These are phyloP conservation scores for Mechanitis messenoides DNA, from an alignment of 2,888 invertebrate genomes.

Conservation along the genomic window DNA sequence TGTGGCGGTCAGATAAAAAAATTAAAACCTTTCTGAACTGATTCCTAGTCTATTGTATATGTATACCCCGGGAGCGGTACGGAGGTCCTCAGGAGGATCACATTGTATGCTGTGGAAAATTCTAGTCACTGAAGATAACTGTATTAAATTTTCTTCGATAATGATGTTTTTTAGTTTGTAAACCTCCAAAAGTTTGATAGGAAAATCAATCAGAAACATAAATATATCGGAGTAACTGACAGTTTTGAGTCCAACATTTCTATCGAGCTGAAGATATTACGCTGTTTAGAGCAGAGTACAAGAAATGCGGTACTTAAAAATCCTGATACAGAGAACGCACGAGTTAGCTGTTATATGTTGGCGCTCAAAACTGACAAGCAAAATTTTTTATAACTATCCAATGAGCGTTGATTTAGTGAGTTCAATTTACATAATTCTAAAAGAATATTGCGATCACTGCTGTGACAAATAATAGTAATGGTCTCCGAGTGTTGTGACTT, in stretches of 20 bases:
- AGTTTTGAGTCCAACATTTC: slow-evolving; percentile 35
- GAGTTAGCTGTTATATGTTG: slow-evolving; percentile 1
- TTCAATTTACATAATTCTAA: slow-evolving; percentile 55
- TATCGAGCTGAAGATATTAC: neutral
- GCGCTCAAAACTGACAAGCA: slow-evolving; percentile 40
- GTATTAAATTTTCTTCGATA: slow-evolving; percentile 59
- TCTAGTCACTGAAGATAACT: slow-evolving; percentile 63
- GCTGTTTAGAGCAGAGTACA: neutral
- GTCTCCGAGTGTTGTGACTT: slow-evolving; percentile 63
- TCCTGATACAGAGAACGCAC: neutral
- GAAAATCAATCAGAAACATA: slow-evolving; percentile 64
- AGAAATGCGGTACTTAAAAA: neutral
- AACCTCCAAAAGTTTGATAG: slow-evolving; percentile 77
- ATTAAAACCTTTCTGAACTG: slow-evolving; percentile 42
- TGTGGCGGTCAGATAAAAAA: slow-evolving; percentile 27
- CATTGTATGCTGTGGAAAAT: slow-evolving; percentile 53
- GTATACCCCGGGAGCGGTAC: slow-evolving; percentile 47
- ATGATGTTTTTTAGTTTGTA: slow-evolving; percentile 62
- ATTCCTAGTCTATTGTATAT: slow-evolving; percentile 52
- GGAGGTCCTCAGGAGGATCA: slow-evolving; percentile 59
- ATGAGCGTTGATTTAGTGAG: slow-evolving; percentile 57
- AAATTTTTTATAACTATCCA: slow-evolving; percentile 65
- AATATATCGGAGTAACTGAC: slow-evolving; percentile 43
- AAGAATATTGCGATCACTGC: slow-evolving; percentile 59
- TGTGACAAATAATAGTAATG: slow-evolving; percentile 58